These are phyloP conservation scores for Xiphophorus birchmanni DNA, from an alignment of 2,797 vertebrate species.

Conservation along the genomic window DNA sequence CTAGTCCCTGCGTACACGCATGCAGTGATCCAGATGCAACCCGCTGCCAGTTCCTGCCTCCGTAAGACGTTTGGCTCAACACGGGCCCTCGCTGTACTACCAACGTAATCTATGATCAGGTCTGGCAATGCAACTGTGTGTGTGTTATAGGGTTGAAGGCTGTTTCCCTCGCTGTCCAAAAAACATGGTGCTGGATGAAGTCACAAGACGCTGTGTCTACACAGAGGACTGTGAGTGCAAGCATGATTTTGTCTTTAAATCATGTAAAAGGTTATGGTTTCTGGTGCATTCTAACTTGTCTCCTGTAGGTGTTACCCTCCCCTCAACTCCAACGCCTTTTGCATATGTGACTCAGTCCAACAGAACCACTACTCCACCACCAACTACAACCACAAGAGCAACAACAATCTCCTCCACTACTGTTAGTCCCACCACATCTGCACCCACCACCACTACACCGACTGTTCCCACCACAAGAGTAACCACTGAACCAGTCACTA, in stretches of 20 bases:
- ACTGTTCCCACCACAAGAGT: slow-evolving; percentile 52
- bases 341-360: slow-evolving; percentile 81
- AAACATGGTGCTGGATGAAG: slow-evolving; percentile 94
- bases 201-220: slow-evolving; percentile 96
- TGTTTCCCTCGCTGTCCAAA: slow-evolving; percentile 95
- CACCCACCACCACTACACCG: slow-evolving; percentile 47
- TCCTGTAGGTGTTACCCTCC: slow-evolving; percentile 75
- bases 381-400: slow-evolving; percentile 28
- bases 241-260: background rate
- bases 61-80: slow-evolving; percentile 80
- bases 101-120: slow-evolving; percentile 6
- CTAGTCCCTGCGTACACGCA: slow-evolving; percentile 91
- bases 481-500: slow-evolving; percentile 48
- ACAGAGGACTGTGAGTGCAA: slow-evolving; percentile 92
- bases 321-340: slow-evolving; percentile 80
- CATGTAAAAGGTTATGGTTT: background rate
- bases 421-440: slow-evolving; percentile 49
- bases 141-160: slow-evolving; percentile 89
- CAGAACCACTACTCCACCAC: slow-evolving; percentile 70
- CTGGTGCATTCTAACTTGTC: slow-evolving; percentile 12
- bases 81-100: slow-evolving; percentile 5
- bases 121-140: slow-evolving; percentile 26
- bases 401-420: slow-evolving; percentile 39
- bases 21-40: slow-evolving; percentile 91
- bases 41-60: slow-evolving; percentile 91